A percentile compares a stretch with the other conserved stretches of the same genome.
Conservation (phyloP, 2,797 vertebrate species). For the Margarornis squamiger region DNA sequence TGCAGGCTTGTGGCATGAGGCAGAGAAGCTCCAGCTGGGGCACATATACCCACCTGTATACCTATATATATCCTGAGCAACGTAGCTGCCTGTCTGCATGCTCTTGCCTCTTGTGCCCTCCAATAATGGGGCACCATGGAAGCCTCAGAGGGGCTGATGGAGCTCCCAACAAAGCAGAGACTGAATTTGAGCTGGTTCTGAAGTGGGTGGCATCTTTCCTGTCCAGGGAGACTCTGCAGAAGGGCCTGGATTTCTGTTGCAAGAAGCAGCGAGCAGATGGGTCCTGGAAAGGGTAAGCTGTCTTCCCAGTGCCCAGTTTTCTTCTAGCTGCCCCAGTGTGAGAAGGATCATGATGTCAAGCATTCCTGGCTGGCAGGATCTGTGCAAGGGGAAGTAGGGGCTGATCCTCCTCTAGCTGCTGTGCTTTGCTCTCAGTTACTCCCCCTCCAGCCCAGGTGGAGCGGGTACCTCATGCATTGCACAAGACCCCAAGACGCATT, state of each 20-base stretch:
- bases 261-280: constrained; percentile 85
- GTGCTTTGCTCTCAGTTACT: not conserved
- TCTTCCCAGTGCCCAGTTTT: not conserved
- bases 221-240: constrained; percentile 82
- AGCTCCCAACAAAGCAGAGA: not conserved
- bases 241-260: constrained; percentile 87
- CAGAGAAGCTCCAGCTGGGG: not conserved
- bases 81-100: not conserved
- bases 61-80: not conserved
- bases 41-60: not conserved
- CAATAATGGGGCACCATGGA: not conserved
- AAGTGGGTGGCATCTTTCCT: not conserved
- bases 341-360: not conserved
- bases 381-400: not conserved
- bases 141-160: not conserved
- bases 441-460: not conserved
- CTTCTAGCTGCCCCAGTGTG: not conserved
- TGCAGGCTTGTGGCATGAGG: not conserved
- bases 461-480: not conserved
- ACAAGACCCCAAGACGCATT: not conserved
- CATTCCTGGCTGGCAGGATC: not conserved
- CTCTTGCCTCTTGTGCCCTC: not conserved
- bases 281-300: constrained; percentile 94
- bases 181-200: not conserved
- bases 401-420: not conserved